phyloP scores from a whole-genome alignment of 2,888 invertebrate genomes.

The Coenonympha glycerion region DNA sequence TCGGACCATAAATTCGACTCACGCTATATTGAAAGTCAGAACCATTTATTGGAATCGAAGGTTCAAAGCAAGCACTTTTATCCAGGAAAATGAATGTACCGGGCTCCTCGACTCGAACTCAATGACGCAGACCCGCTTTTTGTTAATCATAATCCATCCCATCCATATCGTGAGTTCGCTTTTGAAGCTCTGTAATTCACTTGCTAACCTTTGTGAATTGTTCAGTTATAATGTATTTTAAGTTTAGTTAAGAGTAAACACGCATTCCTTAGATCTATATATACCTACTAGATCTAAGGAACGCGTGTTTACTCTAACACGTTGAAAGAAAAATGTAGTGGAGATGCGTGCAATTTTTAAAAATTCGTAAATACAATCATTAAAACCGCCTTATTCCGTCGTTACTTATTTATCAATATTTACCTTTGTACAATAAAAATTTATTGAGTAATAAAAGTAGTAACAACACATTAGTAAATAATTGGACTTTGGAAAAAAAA shows the following conservation, averaged over 20 bases:
- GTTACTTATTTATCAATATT: too few species aligned
- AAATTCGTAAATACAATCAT: too few species aligned
- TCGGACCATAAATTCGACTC: slow-evolving; percentile 9
- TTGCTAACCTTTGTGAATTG: background rate
- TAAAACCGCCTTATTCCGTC: too few species aligned
- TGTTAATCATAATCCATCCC: slow-evolving; percentile 6
- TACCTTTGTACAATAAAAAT: too few species aligned
- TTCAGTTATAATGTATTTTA: background rate
- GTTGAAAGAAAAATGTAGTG: too few species aligned
- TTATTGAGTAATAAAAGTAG: too few species aligned
- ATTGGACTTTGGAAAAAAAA: too few species aligned
- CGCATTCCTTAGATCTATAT: too few species aligned
- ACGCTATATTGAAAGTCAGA: slow-evolving; percentile 21
- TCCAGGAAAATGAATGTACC: slow-evolving; percentile 19
- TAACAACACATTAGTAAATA: too few species aligned
- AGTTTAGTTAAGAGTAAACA: background rate
- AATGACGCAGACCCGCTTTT: slow-evolving; percentile 6
- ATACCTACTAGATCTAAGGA: too few species aligned
- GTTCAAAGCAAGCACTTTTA: slow-evolving; percentile 19
- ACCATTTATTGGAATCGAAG: slow-evolving; percentile 16
- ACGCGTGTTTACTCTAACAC: too few species aligned
- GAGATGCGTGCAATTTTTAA: too few species aligned
- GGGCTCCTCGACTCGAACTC: slow-evolving; percentile 12
- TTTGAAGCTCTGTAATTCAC: background rate
- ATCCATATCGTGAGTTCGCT: background rate